Percentiles rank a stretch among this genome's conserved stretches.
phyloP scores from a whole-genome alignment of 2,113 vertebrate genomes.

The Cochlearius cochlearius region DNA sequence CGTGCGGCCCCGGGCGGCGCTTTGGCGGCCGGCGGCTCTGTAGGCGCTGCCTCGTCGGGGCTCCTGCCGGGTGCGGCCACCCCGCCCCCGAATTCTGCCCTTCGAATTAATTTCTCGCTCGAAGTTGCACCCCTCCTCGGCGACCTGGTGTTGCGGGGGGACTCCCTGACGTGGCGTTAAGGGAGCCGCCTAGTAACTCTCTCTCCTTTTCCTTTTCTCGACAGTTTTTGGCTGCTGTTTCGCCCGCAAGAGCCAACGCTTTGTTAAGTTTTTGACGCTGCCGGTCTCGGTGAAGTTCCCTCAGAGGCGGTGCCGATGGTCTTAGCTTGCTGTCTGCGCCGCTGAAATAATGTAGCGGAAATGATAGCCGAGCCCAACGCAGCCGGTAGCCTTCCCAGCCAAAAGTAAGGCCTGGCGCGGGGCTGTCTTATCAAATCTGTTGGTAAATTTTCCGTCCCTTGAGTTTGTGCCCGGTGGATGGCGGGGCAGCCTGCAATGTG shows the following conservation, averaged over 20 bases:
- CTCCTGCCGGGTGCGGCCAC: neutral
- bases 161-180: neutral
- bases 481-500: fast-evolving
- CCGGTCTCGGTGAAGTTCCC: neutral
- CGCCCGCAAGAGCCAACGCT: neutral
- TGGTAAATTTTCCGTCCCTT: neutral
- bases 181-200: neutral
- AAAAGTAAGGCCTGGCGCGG: slow-evolving; percentile 69
- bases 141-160: neutral
- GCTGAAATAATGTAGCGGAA: slow-evolving; percentile 67
- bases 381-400: slow-evolving; percentile 57
- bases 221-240: neutral
- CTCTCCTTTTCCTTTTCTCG: neutral
- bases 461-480: neutral
- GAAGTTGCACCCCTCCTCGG: neutral
- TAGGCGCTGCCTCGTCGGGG: neutral
- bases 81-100: fast-evolving
- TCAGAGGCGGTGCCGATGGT: fast-evolving
- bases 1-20: neutral
- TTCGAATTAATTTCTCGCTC: fast-evolving
- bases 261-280: neutral
- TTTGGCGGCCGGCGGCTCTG: neutral
- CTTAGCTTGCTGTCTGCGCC: neutral
- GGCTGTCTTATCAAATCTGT: fast-evolving
- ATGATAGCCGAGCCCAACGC: slow-evolving; percentile 85